These are phyloP conservation scores for Sebastes jordani DNA, from an alignment of 2,797 vertebrate species.

Conservation along the genomic window DNA sequence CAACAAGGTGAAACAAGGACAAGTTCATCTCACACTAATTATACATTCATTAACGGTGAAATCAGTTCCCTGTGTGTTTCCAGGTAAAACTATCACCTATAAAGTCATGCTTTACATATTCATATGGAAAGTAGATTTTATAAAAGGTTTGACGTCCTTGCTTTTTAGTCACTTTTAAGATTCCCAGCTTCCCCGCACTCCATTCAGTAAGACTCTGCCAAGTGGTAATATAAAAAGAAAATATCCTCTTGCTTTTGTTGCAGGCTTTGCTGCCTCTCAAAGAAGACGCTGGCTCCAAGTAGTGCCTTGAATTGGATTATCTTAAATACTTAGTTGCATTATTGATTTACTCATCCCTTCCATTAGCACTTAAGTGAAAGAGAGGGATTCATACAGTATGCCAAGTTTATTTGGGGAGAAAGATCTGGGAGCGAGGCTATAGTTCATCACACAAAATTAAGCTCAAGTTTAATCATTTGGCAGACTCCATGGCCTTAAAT, in stretches of 20 bases:
- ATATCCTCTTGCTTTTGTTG: constrained; percentile 54
- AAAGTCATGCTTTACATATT: background rate
- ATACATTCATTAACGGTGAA: background rate
- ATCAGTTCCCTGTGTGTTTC: background rate
- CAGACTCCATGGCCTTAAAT: constrained; percentile 31
- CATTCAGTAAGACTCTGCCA: constrained; percentile 46
- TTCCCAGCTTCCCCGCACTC: constrained; percentile 2
- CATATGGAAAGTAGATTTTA: background rate
- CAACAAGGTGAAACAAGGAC: background rate
- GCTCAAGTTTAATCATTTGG: constrained; percentile 34
- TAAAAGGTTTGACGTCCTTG: background rate
- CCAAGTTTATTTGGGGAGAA: constrained; percentile 53
- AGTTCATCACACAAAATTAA: constrained; percentile 53
- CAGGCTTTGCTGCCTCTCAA: constrained; percentile 55
- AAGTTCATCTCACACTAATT: background rate
- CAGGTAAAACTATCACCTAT: background rate
- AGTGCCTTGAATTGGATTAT: constrained; percentile 72
- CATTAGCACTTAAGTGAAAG: constrained; percentile 66
- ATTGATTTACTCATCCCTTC: constrained; percentile 70
- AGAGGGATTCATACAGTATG: constrained; percentile 46
- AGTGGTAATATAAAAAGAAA: constrained; percentile 41
- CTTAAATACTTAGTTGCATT: constrained; percentile 70
- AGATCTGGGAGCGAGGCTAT: constrained; percentile 24
- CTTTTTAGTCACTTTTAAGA: constrained; percentile 23
- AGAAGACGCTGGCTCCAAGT: constrained; percentile 53